Percentiles rank a stretch among this genome's conserved stretches.
These are phyloP conservation scores for Chionoecetes opilio DNA, from an alignment of 1,140 invertebrate genomes.

Conservation along the genomic window DNA sequence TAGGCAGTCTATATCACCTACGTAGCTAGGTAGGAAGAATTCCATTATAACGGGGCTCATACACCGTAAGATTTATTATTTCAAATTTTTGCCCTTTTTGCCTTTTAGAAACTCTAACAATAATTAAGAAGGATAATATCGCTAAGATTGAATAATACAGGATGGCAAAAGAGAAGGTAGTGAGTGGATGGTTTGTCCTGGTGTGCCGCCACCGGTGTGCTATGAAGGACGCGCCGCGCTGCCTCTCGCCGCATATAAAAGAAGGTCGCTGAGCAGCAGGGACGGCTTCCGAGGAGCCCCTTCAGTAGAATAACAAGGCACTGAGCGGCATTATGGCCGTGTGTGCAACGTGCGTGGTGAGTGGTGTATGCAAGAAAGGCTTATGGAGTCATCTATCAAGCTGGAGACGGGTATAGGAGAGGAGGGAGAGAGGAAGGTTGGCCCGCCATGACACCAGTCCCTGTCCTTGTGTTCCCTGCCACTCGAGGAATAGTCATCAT, in stretches of 20 bases:
- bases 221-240: neutral
- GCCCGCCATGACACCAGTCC: neutral
- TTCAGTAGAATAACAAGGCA: neutral
- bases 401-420: neutral
- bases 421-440: neutral
- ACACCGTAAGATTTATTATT: no score
- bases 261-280: constrained; percentile 12
- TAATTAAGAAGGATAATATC: no score
- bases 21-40: no score
- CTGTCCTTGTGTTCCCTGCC: neutral
- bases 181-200: constrained; percentile 32
- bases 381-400: neutral
- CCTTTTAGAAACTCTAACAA: no score
- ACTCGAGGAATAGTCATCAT: neutral
- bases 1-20: no score
- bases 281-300: constrained; percentile 39
- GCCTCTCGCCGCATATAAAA: constrained; percentile 49
- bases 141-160: no score
- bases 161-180: no score
- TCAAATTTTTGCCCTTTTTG: no score
- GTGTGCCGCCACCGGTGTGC: neutral
- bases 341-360: constrained; percentile 64
- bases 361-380: neutral
- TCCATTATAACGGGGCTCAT: no score
- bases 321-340: constrained; percentile 42